phyloP scores from a whole-genome alignment of 1,140 invertebrate genomes.

The Drosophila sproati region DNA sequence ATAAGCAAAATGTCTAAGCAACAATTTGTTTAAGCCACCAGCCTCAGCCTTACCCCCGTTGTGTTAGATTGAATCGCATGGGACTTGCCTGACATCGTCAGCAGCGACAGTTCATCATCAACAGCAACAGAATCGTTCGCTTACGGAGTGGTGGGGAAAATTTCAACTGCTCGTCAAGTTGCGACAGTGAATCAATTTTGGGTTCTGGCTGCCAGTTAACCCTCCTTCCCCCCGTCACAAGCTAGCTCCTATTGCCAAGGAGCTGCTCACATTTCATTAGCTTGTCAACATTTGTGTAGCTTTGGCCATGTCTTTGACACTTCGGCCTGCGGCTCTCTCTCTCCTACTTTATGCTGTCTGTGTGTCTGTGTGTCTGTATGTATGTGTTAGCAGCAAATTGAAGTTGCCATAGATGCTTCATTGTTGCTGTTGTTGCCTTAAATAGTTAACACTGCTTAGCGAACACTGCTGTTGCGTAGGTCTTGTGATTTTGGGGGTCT shows the following conservation, averaged over 20 bases:
- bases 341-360: slow-evolving; percentile 1
- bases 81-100: slow-evolving; percentile 51
- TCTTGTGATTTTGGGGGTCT: slow-evolving; percentile 48
- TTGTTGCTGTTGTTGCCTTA: slow-evolving; percentile 60
- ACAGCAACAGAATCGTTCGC: slow-evolving; percentile 3
- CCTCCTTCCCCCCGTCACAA: background rate
- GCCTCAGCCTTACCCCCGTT: background rate
- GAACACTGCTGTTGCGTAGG: slow-evolving; percentile 30
- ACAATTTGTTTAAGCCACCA: slow-evolving; percentile 49
- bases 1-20: slow-evolving; percentile 75
- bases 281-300: slow-evolving; percentile 79
- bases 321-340: slow-evolving; percentile 63
- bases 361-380: background rate
- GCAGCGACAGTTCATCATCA: slow-evolving; percentile 53
- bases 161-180: slow-evolving; percentile 23
- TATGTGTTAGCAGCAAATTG: slow-evolving; percentile 40
- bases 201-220: slow-evolving; percentile 19
- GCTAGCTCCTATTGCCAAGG: slow-evolving; percentile 35
- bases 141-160: background rate
- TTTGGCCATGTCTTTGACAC: slow-evolving; percentile 74
- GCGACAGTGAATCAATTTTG: slow-evolving; percentile 72
- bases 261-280: slow-evolving; percentile 79
- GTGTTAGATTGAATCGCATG: slow-evolving; percentile 50
- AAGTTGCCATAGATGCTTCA: slow-evolving; percentile 66
- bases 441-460: slow-evolving; percentile 82